A percentile compares a stretch with the other conserved stretches of the same genome.
phyloP scores from a whole-genome alignment of 2,113 vertebrate species.

The Epinephelus lanceolatus region DNA sequence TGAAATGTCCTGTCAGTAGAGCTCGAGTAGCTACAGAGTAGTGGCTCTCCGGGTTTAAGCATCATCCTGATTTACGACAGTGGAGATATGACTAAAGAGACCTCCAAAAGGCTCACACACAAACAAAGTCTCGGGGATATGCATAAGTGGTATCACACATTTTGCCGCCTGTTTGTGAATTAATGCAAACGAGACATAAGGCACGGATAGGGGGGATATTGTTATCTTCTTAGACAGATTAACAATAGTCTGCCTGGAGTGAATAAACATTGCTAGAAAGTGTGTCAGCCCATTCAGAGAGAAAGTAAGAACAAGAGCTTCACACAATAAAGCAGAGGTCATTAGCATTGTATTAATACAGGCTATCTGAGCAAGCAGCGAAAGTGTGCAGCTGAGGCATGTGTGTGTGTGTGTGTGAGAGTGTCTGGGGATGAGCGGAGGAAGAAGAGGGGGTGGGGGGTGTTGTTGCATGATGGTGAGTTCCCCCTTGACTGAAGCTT shows the following conservation, averaged over 20 bases:
- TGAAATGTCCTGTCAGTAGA: slow-evolving; percentile 27
- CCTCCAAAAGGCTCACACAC: not conserved
- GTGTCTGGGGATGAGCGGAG: slow-evolving; percentile 67
- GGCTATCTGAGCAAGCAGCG: slow-evolving; percentile 69
- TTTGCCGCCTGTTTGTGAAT: slow-evolving; percentile 63
- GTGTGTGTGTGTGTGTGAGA: slow-evolving; percentile 61
- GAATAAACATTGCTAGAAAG: slow-evolving; percentile 80
- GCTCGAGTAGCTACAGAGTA: not conserved
- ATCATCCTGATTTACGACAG: not conserved
- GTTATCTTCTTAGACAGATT: slow-evolving; percentile 78
- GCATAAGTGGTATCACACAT: not conserved
- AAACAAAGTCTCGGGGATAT: not conserved
- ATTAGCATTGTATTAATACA: slow-evolving; percentile 83
- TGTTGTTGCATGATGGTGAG: slow-evolving; percentile 62
- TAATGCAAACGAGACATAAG: slow-evolving; percentile 61
- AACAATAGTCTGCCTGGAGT: slow-evolving; percentile 72
- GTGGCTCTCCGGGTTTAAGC: not conserved
- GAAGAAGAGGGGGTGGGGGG: slow-evolving; percentile 10
- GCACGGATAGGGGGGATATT: slow-evolving; percentile 58
- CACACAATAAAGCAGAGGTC: slow-evolving; percentile 79
- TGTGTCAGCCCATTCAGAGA: slow-evolving; percentile 73
- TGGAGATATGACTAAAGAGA: not conserved
- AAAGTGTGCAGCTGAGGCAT: slow-evolving; percentile 71
- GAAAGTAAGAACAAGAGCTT: slow-evolving; percentile 52
- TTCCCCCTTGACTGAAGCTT: slow-evolving; percentile 64